These are phyloP conservation scores for Aphis gossypii DNA, from an alignment of 1,140 invertebrate genomes.

Conservation along the genomic window DNA sequence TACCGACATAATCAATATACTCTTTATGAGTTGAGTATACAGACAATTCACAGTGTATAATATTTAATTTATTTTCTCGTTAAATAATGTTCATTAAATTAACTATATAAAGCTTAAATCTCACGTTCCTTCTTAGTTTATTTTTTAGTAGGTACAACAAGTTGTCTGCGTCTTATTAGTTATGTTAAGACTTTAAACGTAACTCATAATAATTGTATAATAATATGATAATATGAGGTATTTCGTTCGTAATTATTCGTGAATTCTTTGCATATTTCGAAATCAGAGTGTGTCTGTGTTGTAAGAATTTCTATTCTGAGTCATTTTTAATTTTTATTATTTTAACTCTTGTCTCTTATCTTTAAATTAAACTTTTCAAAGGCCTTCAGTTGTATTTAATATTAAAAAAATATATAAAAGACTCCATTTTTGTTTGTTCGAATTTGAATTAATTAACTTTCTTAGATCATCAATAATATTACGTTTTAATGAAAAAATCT, in stretches of 20 bases:
- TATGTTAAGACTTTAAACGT: not conserved
- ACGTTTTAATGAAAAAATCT: not conserved
- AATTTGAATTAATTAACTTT: not conserved
- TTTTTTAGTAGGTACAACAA: not conserved
- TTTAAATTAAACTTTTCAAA: not conserved
- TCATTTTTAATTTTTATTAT: not conserved
- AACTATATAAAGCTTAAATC: not conserved
- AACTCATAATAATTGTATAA: not conserved
- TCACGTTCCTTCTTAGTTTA: not conserved
- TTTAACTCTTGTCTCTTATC: not conserved
- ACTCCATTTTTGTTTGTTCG: not conserved
- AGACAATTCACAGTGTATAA: not conserved
- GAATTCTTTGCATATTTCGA: not conserved
- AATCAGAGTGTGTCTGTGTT: not conserved
- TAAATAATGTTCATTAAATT: conserved; percentile 18
- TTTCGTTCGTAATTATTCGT: not conserved
- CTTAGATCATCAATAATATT: not conserved
- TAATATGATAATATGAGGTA: not conserved
- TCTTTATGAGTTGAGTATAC: not conserved
- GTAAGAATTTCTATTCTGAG: not conserved
- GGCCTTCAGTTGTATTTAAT: not conserved
- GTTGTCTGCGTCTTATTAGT: not conserved
- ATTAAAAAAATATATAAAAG: not conserved
- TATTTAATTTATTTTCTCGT: not conserved
- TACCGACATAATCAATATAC: not conserved